Evolutionary conservation across 2,888 invertebrate genomes (phyloP).

Genomic region (Bellardia bayeri): DNA sequence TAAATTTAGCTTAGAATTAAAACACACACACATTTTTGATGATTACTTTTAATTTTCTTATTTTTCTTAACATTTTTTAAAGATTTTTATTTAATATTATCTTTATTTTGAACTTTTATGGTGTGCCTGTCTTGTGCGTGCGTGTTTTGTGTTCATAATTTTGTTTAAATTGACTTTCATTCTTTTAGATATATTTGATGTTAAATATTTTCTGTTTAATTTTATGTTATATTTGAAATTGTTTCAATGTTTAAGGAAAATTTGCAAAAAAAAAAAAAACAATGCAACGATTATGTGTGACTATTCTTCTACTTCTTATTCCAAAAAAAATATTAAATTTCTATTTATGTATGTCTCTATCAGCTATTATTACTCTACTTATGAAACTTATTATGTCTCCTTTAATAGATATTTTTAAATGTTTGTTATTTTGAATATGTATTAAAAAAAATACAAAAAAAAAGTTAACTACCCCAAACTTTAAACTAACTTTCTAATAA

Average conservation of each 20-base stretch:
- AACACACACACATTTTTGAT: no score
- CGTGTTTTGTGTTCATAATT: conserved; percentile 26
- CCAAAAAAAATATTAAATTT: conserved; percentile 8
- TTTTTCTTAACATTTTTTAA: no score
- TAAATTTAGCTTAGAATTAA: no score
- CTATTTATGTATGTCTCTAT: conserved; percentile 48
- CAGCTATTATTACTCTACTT: neutral
- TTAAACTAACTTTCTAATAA: neutral
- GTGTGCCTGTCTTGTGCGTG: neutral
- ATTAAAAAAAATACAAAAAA: neutral
- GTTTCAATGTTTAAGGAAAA: conserved; percentile 26
- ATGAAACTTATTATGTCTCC: neutral
- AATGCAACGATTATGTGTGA: conserved; percentile 83
- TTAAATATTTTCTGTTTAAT: conserved; percentile 38
- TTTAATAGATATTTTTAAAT: conserved; percentile 8
- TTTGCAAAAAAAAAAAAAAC: conserved; percentile 12
- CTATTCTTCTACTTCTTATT: conserved; percentile 66
- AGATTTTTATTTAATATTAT: no score
- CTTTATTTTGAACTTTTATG: no score
- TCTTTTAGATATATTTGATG: conserved; percentile 63
- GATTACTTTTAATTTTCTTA: no score
- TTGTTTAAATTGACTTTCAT: conserved; percentile 6
- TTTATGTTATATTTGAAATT: conserved; percentile 32
- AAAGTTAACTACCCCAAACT: neutral
- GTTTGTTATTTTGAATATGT: neutral